Percentiles rank a stretch among this genome's conserved stretches.
phyloP scores from a whole-genome alignment of 2,113 vertebrate genomes.

The Atlantisia rogersi region DNA sequence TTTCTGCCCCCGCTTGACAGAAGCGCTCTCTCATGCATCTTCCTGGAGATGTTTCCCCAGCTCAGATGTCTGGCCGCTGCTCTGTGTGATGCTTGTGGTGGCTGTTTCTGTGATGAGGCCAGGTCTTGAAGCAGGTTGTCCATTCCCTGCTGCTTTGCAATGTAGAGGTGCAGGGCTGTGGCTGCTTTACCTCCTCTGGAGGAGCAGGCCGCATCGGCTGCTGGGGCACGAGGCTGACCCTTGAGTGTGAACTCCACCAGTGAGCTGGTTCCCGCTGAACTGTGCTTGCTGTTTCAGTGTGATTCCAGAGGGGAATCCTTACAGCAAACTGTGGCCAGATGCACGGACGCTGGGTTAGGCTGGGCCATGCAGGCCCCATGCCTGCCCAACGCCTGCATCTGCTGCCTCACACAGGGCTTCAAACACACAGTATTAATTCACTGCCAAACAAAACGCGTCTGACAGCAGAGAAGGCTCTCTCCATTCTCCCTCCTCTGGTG shows the following conservation, averaged over 20 bases:
- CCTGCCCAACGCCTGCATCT: neutral
- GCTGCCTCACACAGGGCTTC: neutral
- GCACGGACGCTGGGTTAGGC: rapidly evolving
- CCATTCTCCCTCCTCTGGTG: slow-evolving; percentile 47
- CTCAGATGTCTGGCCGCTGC: rapidly evolving
- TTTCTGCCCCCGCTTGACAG: neutral
- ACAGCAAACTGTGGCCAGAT: rapidly evolving
- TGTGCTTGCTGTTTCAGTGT: rapidly evolving
- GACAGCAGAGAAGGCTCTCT: slow-evolving; percentile 61
- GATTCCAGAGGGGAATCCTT: neutral
- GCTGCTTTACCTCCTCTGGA: neutral
- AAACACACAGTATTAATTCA: slow-evolving; percentile 24
- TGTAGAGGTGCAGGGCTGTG: rapidly evolving
- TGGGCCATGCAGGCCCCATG: neutral
- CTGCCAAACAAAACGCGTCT: slow-evolving; percentile 75
- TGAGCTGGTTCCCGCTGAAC: neutral
- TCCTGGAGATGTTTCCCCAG: neutral
- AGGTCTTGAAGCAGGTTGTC: neutral
- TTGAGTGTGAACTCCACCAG: neutral
- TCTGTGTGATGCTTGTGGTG: neutral
- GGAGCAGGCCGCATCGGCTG: neutral
- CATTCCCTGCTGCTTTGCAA: rapidly evolving
- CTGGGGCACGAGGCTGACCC: neutral
- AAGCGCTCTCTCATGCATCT: neutral
- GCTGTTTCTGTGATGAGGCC: neutral